phyloP scores from a whole-genome alignment of 1,140 invertebrate species.

The Drosophila subpulchrella region DNA sequence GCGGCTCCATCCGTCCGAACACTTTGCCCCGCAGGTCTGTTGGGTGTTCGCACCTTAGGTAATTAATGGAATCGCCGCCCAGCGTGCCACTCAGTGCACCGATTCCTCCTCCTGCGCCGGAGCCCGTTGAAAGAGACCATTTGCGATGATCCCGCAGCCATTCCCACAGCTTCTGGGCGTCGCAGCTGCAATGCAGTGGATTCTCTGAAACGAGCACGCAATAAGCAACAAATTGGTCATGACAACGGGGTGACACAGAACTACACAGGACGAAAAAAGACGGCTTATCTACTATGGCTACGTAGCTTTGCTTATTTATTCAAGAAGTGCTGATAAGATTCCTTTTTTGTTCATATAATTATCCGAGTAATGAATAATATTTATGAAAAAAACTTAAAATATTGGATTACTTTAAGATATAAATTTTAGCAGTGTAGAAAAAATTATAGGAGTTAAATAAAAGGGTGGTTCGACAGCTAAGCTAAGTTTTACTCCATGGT shows the following conservation, averaged over 20 bases:
- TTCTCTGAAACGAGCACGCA: slow-evolving; percentile 87
- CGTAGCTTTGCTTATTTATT: background rate
- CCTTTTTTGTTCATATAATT: too few relatives aligned
- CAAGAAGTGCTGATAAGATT: too few relatives aligned
- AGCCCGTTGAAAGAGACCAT: slow-evolving; percentile 80
- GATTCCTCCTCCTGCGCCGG: background rate
- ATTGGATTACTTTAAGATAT: too few relatives aligned
- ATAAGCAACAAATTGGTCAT: slow-evolving; percentile 38
- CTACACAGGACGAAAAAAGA: background rate
- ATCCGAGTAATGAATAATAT: too few relatives aligned
- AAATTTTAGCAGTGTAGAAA: too few relatives aligned
- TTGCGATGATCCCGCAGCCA: slow-evolving; percentile 95
- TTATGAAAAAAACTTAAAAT: too few relatives aligned
- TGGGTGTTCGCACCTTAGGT: slow-evolving; percentile 91
- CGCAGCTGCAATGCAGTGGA: slow-evolving; percentile 92
- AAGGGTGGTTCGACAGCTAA: too few relatives aligned
- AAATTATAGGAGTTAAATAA: too few relatives aligned
- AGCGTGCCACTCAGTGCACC: background rate
- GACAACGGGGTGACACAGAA: slow-evolving; percentile 5
- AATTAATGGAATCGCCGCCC: slow-evolving; percentile 85
- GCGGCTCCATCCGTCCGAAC: slow-evolving; percentile 91
- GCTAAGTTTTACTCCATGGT: too few relatives aligned
- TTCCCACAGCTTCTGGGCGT: slow-evolving; percentile 93
- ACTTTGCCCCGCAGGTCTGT: slow-evolving; percentile 90
- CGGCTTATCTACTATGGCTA: background rate